phyloP scores from a whole-genome alignment of 2,888 invertebrate genomes.

The Rhimphoctona megacephalus region DNA sequence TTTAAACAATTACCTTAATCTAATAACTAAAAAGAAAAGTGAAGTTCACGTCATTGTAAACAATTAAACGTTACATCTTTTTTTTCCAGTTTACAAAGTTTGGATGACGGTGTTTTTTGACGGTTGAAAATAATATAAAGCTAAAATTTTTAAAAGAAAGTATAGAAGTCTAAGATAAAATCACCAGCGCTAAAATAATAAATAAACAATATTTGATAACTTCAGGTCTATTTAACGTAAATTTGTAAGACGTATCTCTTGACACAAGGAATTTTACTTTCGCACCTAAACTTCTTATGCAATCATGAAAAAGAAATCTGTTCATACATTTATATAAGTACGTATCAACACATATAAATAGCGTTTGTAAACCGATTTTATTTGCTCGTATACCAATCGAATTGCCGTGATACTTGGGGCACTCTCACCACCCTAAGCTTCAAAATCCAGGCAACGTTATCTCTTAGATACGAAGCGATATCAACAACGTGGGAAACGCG shows the following conservation, averaged over 20 bases:
- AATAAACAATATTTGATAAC: not conserved
- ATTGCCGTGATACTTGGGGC: conserved; percentile 35
- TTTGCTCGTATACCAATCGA: conserved; percentile 36
- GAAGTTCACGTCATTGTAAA: not conserved
- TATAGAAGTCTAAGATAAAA: not conserved
- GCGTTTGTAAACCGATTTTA: conserved; percentile 4
- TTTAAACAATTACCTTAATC: no score
- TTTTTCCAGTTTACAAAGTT: not conserved
- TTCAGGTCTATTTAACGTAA: not conserved
- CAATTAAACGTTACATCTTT: not conserved
- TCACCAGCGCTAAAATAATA: not conserved
- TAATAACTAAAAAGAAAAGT: not conserved
- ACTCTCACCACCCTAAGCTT: not conserved
- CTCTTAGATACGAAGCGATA: conserved; percentile 61
- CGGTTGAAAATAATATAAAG: not conserved
- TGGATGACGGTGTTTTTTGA: not conserved
- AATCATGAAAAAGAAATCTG: not conserved
- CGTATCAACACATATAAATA: not conserved
- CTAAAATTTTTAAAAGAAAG: not conserved
- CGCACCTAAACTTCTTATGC: not conserved
- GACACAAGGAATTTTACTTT: not conserved
- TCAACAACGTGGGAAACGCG: conserved; percentile 60
- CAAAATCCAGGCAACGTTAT: conserved; percentile 31
- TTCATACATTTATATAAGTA: not conserved
- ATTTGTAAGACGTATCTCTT: not conserved